Percentiles rank a stretch among this genome's conserved stretches.
phyloP scores from a whole-genome alignment of 2,888 invertebrate species.

The Drepana falcataria region DNA sequence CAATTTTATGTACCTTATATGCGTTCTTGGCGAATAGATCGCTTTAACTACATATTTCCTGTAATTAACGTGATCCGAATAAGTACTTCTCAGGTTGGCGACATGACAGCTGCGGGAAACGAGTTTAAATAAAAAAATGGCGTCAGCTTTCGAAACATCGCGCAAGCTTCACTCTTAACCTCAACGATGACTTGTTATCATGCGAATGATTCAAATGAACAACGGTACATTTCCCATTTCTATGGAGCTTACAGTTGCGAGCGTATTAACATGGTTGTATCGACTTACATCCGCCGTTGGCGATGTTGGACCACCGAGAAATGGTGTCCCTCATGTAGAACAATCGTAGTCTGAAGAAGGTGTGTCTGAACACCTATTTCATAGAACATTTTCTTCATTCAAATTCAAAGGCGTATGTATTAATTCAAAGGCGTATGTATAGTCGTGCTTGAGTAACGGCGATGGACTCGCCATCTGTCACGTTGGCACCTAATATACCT shows the following conservation, averaged over 20 bases:
- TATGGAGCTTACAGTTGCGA: neutral
- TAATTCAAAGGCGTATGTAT: too few relatives aligned
- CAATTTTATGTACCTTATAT: neutral
- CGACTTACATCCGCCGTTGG: neutral
- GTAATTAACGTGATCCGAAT: constrained; percentile 17
- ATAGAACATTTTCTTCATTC: too few relatives aligned
- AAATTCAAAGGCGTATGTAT: too few relatives aligned
- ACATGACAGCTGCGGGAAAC: constrained; percentile 33
- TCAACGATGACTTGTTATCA: neutral
- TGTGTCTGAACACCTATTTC: too few relatives aligned
- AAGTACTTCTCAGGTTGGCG: constrained; percentile 12
- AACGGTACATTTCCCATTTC: neutral
- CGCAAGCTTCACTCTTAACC: constrained; percentile 20
- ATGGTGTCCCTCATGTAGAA: neutral
- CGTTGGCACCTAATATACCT: too few relatives aligned
- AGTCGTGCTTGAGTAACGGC: too few relatives aligned
- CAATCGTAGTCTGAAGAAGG: too few relatives aligned
- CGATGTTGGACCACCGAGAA: neutral
- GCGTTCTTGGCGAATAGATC: neutral
- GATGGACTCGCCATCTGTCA: too few relatives aligned
- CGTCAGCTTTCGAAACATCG: constrained; percentile 54
- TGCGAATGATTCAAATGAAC: neutral
- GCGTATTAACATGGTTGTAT: neutral
- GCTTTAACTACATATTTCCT: constrained; percentile 13
- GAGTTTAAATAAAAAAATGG: constrained; percentile 44